Evolutionary conservation across 2,888 invertebrate genomes (phyloP), one percentile per base, ranked within the genome.

Genomic region (Rhorus exstirpatorius): DNA sequence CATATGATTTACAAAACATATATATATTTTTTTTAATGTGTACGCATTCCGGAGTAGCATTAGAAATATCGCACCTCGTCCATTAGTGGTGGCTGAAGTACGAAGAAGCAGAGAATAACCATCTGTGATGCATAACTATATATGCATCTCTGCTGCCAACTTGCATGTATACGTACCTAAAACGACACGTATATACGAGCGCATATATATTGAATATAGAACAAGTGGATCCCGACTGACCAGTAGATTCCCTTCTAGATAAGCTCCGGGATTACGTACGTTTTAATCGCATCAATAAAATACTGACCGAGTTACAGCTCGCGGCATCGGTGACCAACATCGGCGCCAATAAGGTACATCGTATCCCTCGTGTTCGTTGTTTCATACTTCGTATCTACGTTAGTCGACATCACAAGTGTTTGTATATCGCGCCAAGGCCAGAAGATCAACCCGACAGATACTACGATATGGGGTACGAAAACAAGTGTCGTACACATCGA

Each of bases 231-330:
- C 31, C 6, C 31, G 6, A 31, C 31, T 31, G 31, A 6, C 31
- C 31, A 65, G 72, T 21, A 79, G 72, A 79, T 79, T 72, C 31
- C 8, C 71, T 67, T 79, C 55, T n/a, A 65, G 79, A 79, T 79
- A 72, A 72, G 72, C 79, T 67, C 68, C 72, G 58, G 65, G 65
- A 79, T 79, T 79, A 79, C 71, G 71, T 72, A 72, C 38, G 72
- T 72, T 65, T 79, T 79, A 79, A 79, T 79, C 72, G 79, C 65
- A 31, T 67, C 67, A 74, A 79, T 79, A 79, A 79, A 65, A 67
- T 72, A 72, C 67, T 79, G 79, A 79, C 79, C 79, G 79, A 79
- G 79, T 79, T 79, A 79, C 71, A 46, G 72, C 58, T 38, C 58
- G 53, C 44, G 71, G 68, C 31, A 31, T 31, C 31, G 3, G 2